Evolutionary conservation across 2,888 invertebrate genomes (phyloP).

Genomic region (Helleia helle): DNA sequence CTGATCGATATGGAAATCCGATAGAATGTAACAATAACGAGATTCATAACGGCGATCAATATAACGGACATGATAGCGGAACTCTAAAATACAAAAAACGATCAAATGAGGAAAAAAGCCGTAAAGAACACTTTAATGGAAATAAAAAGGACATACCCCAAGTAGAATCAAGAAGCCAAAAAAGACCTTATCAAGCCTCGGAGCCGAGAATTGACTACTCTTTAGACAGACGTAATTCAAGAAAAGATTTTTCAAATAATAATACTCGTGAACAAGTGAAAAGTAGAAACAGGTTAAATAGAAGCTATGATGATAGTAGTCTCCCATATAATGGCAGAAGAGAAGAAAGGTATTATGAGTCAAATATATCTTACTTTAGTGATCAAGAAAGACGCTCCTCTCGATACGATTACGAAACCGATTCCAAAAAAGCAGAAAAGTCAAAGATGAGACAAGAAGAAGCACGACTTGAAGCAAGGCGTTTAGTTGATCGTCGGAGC

Average conservation of each 20-base stretch:
- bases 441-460: conserved; percentile 66
- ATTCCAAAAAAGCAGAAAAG: conserved; percentile 69
- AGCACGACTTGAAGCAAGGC: conserved; percentile 56
- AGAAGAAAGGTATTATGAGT: conserved; percentile 60
- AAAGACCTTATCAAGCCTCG: conserved; percentile 43
- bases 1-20: conserved; percentile 61
- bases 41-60: conserved; percentile 44
- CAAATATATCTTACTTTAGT: conserved; percentile 64
- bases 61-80: conserved; percentile 58
- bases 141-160: conserved; percentile 55
- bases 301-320: conserved; percentile 63
- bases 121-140: conserved; percentile 42
- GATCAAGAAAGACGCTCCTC: conserved; percentile 56
- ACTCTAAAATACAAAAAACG: conserved; percentile 66
- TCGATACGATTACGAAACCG: conserved; percentile 65
- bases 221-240: conserved; percentile 51
- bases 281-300: conserved; percentile 42
- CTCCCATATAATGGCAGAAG: conserved; percentile 53
- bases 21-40: conserved; percentile 55
- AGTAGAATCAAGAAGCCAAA: conserved; percentile 47
- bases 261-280: conserved; percentile 43
- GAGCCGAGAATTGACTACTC: conserved; percentile 66
- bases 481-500: conserved; percentile 50
- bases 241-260: conserved; percentile 50
- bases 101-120: conserved; percentile 53